A percentile compares a stretch with the other conserved stretches of the same genome.
These are phyloP conservation scores for Lophius americanus DNA, from an alignment of 2,797 vertebrate genomes.

Conservation along the genomic window DNA sequence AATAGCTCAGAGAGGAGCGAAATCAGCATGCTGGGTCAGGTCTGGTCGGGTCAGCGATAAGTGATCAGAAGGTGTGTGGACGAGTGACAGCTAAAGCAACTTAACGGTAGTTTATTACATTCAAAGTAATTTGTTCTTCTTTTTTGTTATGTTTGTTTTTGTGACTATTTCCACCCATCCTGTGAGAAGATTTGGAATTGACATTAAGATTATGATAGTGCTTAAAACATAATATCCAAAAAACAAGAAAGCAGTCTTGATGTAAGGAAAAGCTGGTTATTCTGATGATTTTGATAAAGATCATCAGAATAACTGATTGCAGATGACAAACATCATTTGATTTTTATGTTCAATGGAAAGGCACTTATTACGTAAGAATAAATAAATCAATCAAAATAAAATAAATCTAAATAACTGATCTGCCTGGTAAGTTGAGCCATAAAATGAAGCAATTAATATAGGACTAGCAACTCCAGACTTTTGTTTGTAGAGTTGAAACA, in stretches of 20 bases:
- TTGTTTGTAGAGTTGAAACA: slow-evolving; percentile 18
- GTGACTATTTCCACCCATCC: not conserved
- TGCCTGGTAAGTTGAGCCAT: slow-evolving; percentile 51
- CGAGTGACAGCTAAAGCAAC: slow-evolving; percentile 8
- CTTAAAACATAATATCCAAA: too few species aligned
- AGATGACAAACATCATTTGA: not conserved
- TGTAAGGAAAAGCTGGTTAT: not conserved
- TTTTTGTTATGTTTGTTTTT: not conserved
- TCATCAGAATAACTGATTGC: not conserved
- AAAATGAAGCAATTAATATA: slow-evolving; percentile 43
- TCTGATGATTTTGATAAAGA: not conserved
- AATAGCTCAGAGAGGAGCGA: slow-evolving; percentile 43
- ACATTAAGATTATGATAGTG: not conserved
- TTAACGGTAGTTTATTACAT: slow-evolving; percentile 10
- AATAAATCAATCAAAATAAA: slow-evolving; percentile 14
- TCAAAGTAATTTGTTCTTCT: not conserved
- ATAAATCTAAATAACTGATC: slow-evolving; percentile 32
- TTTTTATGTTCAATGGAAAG: slow-evolving; percentile 8
- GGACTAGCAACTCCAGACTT: slow-evolving; percentile 40
- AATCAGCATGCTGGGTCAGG: slow-evolving; percentile 42
- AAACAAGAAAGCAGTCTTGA: not conserved
- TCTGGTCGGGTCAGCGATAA: slow-evolving; percentile 36
- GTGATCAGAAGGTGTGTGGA: slow-evolving; percentile 3
- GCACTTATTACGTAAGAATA: not conserved
- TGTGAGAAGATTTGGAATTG: slow-evolving; percentile 7